Percentiles rank a stretch among this genome's conserved stretches.
Conservation (phyloP, 2,113 vertebrate genomes). For the Uropsilus gracilis region DNA sequence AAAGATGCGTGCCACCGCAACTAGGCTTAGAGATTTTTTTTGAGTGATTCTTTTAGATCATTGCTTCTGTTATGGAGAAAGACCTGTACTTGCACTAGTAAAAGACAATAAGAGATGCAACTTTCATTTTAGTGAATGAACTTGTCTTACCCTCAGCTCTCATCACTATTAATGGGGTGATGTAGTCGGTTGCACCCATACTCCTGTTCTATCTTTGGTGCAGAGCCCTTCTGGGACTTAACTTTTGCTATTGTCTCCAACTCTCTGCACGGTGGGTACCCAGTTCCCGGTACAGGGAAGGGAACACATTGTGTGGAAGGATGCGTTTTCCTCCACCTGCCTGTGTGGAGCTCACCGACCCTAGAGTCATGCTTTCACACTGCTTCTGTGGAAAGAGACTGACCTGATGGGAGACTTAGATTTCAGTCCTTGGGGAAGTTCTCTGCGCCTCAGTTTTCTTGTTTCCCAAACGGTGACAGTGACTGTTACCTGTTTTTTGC, state of each 20-base stretch:
- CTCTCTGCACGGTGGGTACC: background rate
- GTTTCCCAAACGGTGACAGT: background rate
- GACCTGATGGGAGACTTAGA: conserved; percentile 2
- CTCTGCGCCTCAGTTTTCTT: conserved; percentile 3
- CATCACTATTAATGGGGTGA: no score
- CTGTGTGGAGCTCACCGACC: background rate
- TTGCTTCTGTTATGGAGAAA: background rate
- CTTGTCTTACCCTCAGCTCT: no score
- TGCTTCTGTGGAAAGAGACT: background rate
- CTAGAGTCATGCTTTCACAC: background rate
- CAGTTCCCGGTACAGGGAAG: background rate
- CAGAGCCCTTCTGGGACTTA: background rate
- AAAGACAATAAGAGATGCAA: background rate
- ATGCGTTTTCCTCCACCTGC: background rate
- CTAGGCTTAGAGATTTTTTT: background rate
- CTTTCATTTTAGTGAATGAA: no score
- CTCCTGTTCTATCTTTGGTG: background rate
- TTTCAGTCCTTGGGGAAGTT: conserved; percentile 36
- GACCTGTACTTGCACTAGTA: background rate
- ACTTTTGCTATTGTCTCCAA: background rate
- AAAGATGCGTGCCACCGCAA: no score
- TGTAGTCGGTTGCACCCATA: background rate
- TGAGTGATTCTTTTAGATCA: background rate
- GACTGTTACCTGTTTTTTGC: background rate
- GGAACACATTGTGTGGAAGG: background rate